Evolutionary conservation across 2,113 vertebrate genomes (phyloP).

Genomic region (Lycocorax pyrrhopterus): DNA sequence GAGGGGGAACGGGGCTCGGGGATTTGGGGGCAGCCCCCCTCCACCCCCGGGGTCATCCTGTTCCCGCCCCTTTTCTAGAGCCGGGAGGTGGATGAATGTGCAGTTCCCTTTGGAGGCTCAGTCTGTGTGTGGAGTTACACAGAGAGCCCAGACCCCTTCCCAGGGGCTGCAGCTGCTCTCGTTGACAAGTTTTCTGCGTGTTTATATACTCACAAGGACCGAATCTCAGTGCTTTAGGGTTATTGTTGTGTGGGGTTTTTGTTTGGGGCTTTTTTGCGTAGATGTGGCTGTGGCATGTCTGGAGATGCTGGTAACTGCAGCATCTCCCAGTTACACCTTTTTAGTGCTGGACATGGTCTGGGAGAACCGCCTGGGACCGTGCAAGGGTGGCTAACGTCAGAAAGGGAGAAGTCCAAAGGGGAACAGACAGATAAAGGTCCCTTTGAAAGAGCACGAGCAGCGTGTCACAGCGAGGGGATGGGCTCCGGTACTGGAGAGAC

Average conservation of each 20-base stretch:
- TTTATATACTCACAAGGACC: not conserved
- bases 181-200: not conserved
- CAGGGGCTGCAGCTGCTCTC: not conserved
- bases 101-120: not conserved
- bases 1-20: not conserved
- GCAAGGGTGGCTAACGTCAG: not conserved
- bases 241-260: accelerated
- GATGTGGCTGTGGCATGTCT: not conserved
- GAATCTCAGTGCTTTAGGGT: not conserved
- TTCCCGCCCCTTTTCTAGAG: not conserved
- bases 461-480: not conserved
- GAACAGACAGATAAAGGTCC: not conserved
- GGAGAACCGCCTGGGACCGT: not conserved
- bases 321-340: not conserved
- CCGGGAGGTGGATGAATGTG: not conserved
- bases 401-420: not conserved
- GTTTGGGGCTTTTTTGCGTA: not conserved
- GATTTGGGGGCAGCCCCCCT: not conserved
- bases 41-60: not conserved
- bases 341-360: not conserved
- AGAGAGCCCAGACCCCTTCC: not conserved
- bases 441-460: not conserved
- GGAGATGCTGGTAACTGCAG: not conserved
- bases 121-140: not conserved
- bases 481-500: not conserved